Percentiles rank a stretch among this genome's conserved stretches.
Evolutionary conservation across 2,888 invertebrate genomes (phyloP).

Genomic region (Cerastis leucographa): DNA sequence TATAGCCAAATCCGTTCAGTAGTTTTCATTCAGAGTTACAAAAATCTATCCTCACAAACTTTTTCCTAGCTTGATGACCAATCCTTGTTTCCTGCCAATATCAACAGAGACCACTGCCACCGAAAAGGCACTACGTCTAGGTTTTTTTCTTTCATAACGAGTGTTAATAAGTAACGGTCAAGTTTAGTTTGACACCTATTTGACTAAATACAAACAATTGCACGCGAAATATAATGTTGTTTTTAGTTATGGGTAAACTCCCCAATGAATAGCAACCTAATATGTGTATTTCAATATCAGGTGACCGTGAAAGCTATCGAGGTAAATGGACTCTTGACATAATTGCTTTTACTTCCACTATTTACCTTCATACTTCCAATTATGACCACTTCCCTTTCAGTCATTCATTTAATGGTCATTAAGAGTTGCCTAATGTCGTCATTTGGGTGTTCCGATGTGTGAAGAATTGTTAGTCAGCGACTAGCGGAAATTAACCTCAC

Average conservation of each 20-base stretch:
- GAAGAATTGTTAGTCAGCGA: background rate
- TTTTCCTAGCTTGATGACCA: background rate
- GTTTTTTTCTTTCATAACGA: background rate
- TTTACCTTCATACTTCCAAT: slow-evolving; percentile 26
- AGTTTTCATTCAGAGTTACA: no score
- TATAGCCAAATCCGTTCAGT: no score
- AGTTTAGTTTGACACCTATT: background rate
- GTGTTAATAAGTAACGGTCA: no score
- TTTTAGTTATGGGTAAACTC: background rate
- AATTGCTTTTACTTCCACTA: slow-evolving; percentile 27
- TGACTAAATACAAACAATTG: background rate
- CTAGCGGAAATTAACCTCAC: background rate
- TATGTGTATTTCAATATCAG: slow-evolving; percentile 20
- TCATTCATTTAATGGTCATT: slow-evolving; percentile 22
- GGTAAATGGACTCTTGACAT: slow-evolving; percentile 19
- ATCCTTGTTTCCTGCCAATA: background rate
- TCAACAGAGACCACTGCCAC: background rate
- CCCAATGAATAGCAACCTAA: slow-evolving; percentile 8
- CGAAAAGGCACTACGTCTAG: background rate
- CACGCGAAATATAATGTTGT: background rate
- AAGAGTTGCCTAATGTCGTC: background rate
- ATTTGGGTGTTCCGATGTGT: slow-evolving; percentile 2
- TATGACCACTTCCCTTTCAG: slow-evolving; percentile 10
- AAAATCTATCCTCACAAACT: background rate
- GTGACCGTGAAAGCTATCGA: slow-evolving; percentile 30